These are phyloP conservation scores for Polydrusus cervinus DNA, from an alignment of 2,888 invertebrate species.

Conservation along the genomic window DNA sequence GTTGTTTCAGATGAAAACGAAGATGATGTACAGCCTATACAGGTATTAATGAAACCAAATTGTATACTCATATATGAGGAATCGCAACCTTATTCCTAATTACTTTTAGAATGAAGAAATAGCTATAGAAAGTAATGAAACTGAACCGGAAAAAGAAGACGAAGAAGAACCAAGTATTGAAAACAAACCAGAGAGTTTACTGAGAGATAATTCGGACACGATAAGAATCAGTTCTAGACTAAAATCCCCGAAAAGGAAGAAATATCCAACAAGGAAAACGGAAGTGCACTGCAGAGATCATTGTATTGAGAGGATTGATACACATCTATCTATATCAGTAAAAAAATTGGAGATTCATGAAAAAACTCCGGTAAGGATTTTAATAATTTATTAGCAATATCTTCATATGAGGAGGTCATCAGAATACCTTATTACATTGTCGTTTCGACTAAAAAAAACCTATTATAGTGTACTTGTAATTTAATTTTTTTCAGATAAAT, in stretches of 20 bases:
- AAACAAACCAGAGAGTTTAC: not conserved
- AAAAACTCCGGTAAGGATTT: constrained; percentile 58
- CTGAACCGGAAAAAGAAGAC: not conserved
- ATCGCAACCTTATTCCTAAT: not conserved
- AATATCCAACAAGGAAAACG: not conserved
- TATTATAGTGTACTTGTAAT: no score
- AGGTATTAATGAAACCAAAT: not conserved
- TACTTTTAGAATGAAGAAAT: constrained; percentile 13
- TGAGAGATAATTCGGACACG: constrained; percentile 14
- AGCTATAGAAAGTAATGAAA: not conserved
- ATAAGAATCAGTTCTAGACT: constrained; percentile 15
- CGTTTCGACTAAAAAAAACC: no score
- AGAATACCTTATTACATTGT: no score
- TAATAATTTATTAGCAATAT: not conserved
- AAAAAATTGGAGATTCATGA: constrained; percentile 65
- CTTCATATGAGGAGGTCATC: no score
- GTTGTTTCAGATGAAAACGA: constrained; percentile 49
- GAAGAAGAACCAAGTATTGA: constrained; percentile 11
- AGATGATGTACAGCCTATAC: constrained; percentile 35
- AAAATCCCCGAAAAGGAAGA: constrained; percentile 23
- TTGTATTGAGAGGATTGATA: constrained; percentile 68
- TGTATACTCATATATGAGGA: not conserved
- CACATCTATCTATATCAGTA: constrained; percentile 64
- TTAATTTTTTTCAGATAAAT: constrained; percentile 45
- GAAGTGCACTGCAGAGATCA: constrained; percentile 67